Conservation (phyloP, 2,797 vertebrate species). For the Artibeus lituratus region DNA sequence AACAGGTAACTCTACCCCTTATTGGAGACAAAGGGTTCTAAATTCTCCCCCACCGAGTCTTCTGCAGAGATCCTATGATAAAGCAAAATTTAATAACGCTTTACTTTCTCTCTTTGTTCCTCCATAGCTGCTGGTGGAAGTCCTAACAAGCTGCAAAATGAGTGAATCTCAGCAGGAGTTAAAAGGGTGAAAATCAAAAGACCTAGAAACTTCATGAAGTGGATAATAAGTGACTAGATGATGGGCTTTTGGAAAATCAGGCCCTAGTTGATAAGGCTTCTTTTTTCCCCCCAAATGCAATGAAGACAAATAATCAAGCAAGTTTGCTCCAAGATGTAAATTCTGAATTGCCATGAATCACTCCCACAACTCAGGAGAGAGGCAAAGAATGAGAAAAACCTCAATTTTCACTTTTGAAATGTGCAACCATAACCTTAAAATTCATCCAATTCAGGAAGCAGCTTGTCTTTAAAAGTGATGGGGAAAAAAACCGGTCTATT, state of each 20-base stretch:
- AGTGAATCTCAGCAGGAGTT: conserved; percentile 36
- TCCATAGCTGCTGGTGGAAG: not conserved
- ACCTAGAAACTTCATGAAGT: conserved; percentile 28
- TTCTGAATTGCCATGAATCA: conserved; percentile 54
- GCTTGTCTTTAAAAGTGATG: conserved; percentile 64
- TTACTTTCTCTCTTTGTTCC: not conserved
- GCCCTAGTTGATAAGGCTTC: conserved; percentile 7
- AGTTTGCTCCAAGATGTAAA: conserved; percentile 39
- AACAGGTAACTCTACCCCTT: not conserved
- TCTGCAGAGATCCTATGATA: not conserved
- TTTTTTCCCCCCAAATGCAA: not conserved
- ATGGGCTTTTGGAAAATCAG: conserved; percentile 47
- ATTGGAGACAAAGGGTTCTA: not conserved
- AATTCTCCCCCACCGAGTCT: not conserved
- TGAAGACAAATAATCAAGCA: conserved; percentile 25
- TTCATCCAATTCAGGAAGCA: conserved; percentile 72
- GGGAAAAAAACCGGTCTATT: conserved; percentile 33
- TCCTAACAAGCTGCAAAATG: conserved; percentile 56
- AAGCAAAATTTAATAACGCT: conserved; percentile 21
- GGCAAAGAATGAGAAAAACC: conserved; percentile 53
- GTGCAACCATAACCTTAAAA: conserved; percentile 72
- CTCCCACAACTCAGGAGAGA: conserved; percentile 49
- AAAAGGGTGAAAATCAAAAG: conserved; percentile 42
- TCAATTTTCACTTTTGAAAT: conserved; percentile 68
- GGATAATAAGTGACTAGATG: conserved; percentile 40